Conservation (phyloP, 2,888 invertebrate genomes). For the Polymixis flavicincta region DNA sequence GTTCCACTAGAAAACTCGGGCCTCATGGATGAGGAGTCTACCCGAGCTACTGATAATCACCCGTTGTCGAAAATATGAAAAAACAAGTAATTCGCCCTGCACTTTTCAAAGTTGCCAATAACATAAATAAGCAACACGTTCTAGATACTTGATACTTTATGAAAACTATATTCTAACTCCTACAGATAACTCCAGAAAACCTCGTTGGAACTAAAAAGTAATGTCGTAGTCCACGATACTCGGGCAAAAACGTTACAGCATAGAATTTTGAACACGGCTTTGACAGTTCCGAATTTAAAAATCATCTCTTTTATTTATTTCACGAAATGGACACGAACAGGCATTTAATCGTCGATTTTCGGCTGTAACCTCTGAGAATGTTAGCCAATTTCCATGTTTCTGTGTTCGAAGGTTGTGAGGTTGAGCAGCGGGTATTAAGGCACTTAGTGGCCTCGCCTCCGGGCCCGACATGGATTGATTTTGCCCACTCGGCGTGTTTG, state of each 20-base stretch:
- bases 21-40: background rate
- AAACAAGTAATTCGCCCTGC: background rate
- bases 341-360: slow-evolving; percentile 21
- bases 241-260: background rate
- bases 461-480: slow-evolving; percentile 83
- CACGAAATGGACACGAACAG: slow-evolving; percentile 30
- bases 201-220: background rate
- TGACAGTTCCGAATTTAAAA: slow-evolving; percentile 1
- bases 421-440: slow-evolving; percentile 77
- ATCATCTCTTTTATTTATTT: slow-evolving; percentile 3
- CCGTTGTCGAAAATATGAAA: background rate
- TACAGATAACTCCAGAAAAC: background rate
- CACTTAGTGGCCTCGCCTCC: slow-evolving; percentile 78
- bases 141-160: background rate
- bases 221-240: background rate
- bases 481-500: slow-evolving; percentile 68
- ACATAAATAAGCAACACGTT: background rate
- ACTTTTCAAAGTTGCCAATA: background rate
- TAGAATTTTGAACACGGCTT: background rate
- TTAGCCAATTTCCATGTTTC: slow-evolving; percentile 72
- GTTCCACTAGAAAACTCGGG: background rate
- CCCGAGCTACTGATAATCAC: background rate
- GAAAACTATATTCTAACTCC: background rate
- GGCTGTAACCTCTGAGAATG: slow-evolving; percentile 39
- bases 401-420: slow-evolving; percentile 74